Conservation (phyloP, 2,113 vertebrate genomes). For the Thermophis baileyi region DNA sequence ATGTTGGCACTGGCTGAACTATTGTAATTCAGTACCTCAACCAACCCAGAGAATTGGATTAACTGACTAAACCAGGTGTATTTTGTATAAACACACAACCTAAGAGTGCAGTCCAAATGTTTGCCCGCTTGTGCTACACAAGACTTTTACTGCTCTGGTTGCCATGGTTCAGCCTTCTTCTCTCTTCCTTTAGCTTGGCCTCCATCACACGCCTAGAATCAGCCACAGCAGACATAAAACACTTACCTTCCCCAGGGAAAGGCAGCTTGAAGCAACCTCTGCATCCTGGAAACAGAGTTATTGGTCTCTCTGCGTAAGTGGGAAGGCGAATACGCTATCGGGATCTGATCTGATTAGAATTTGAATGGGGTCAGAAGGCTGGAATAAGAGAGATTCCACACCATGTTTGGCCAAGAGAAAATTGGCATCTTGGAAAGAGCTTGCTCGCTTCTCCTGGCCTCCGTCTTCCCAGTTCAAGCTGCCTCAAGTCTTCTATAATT, state of each 20-base stretch:
- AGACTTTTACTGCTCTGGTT: not conserved
- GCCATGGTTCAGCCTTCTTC: not conserved
- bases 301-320: not conserved
- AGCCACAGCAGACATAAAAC: not conserved
- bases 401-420: rapidly evolving
- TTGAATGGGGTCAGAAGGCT: not conserved
- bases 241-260: not conserved
- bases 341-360: constrained; percentile 45
- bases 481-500: not conserved
- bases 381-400: not conserved
- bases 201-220: not conserved
- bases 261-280: rapidly evolving
- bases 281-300: rapidly evolving
- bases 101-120: not conserved
- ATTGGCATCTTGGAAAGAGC: not conserved
- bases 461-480: not conserved
- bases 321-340: rapidly evolving
- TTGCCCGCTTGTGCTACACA: not conserved
- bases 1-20: not conserved
- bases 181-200: not conserved
- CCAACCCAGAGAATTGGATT: not conserved
- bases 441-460: not conserved
- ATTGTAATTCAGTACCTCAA: not conserved
- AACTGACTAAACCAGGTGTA: not conserved
- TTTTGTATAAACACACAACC: not conserved